Evolutionary conservation across 2,888 invertebrate genomes (phyloP), one percentile per base, ranked within the genome.

Genomic region (Drosophila gaucha): DNA sequence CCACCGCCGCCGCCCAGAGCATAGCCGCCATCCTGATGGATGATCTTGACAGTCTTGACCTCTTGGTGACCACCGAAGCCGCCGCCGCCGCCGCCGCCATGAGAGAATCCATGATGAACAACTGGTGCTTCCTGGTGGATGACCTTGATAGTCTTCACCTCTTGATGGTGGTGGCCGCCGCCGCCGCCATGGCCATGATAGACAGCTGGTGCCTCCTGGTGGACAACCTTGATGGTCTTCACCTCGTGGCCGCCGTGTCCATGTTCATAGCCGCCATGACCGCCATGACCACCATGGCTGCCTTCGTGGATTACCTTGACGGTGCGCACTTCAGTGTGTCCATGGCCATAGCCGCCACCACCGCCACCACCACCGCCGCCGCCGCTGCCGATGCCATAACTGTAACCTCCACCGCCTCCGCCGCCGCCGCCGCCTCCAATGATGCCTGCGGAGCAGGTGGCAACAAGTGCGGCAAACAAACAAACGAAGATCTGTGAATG

Each of bases 371-470:
- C 65, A 36, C 67, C 68, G 8, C 68, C 66, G 36, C 62, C 56
- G 28, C 64, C 50, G 16, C 58, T 52, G 16, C 82, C 83, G 12
- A 70, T 69, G 60, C 80, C 78, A 67, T 87, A 78, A 41, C 67
- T 78, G 67, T 87, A 78, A 58, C 86, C 87, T 28, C 88, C 85
- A 18, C 78, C 68, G 8, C 76, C 31, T 2, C 77, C 78, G 1
- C 80, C 74, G 0, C 78, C 83, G 9, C 80, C 69, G 10, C 74
- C 66, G 8, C 80, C 77, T 2, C 84, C 69, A 38, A 86, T 69
- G 38, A 85, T 63, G 41, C 84, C 87, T 22, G 87, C 85, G 18
- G 85, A 74, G 44, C 84, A 51, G 69, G 74, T 82, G 64, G 83
- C 83, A 49, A 80, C 70, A 38, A 88, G 64, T 35, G 82, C 63